phyloP scores from a whole-genome alignment of 2,113 vertebrate genomes.

The Puma concolor region DNA sequence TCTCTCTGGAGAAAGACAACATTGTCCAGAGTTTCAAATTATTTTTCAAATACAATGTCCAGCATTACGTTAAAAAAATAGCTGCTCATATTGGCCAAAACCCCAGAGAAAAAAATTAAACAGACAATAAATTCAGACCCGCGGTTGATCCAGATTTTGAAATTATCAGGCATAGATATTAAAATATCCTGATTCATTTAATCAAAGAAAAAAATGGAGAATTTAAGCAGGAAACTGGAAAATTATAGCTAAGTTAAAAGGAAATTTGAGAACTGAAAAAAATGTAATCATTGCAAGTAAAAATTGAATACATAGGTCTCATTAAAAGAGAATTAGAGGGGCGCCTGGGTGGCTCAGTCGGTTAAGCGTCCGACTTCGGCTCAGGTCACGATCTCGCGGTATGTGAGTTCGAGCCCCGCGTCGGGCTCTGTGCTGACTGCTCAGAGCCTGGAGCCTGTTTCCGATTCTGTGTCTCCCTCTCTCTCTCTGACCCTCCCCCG shows the following conservation, averaged over 20 bases:
- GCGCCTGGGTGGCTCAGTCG: too few relatives aligned
- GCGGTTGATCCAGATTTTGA: background rate
- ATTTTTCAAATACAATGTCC: background rate
- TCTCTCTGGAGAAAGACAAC: background rate
- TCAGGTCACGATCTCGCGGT: too few relatives aligned
- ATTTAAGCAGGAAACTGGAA: background rate
- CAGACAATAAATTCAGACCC: background rate
- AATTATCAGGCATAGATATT: background rate
- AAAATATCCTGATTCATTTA: constrained; percentile 9
- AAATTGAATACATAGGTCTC: background rate
- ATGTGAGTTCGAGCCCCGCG: too few relatives aligned
- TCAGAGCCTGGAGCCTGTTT: too few relatives aligned
- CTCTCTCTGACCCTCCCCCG: too few relatives aligned
- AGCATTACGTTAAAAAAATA: background rate
- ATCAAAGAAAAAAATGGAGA: background rate
- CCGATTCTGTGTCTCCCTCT: too few relatives aligned
- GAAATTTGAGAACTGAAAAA: background rate
- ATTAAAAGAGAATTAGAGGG: background rate
- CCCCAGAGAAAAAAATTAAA: background rate
- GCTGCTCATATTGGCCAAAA: background rate
- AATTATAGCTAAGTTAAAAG: background rate
- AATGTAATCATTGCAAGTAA: background rate
- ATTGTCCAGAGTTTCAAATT: background rate
- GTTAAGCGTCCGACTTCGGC: too few relatives aligned
- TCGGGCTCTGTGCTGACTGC: too few relatives aligned